Base-by-base conservation (phyloP, 92 coral and sea anemone genomes). In the Actinernus sp. region DNA sequence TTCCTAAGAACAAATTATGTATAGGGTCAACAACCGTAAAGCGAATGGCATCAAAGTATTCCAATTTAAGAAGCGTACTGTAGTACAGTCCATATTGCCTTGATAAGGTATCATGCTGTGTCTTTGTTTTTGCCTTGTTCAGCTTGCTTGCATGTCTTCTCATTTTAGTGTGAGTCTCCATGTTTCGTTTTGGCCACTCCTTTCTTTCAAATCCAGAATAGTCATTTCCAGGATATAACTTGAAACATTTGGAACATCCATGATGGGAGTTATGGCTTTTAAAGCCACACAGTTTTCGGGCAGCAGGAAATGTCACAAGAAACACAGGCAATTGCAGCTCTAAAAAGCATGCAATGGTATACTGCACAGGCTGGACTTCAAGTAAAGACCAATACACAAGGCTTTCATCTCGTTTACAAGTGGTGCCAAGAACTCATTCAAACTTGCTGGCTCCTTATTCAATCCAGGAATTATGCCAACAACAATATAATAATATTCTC, bases 181-280 rank as follows among this genome's bases (percentile, higher is more conserved):
- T 78, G 21, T 54, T 36, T 60, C 73, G 43, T 24, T 37, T 27
- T 46, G 78, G 71, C 86, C 86, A 69, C 14, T 71, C 38, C 44
- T 27, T 26, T 31, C 86, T 72, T 18, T 64, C 73, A 62, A 71
- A 81, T 21, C 81, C 81, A 36, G 74, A 71, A 20, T 61, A 59
- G 65, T 81, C 63, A 56, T 56, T 62, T 34, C 85, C 85, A 24
- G 88, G 81, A 56, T 72, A 69, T 4, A 32, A 17, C 58, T 63
- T 81, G 9, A 63, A 61, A 46, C 88, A 73, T 67, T 46, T 72
- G 26, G 87, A 81, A 17, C 87, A 63, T 8, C 88, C 81, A 53
- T 49, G n/a, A n/a, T n/a, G n/a, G n/a, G n/a, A n/a, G n/a, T n/a
- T n/a, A 48, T 69, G 78, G 46, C 58, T 51, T 60, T 77, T 77